These are phyloP conservation scores for Lemur catta DNA, from an alignment of 2,797 vertebrate species.

Conservation along the genomic window DNA sequence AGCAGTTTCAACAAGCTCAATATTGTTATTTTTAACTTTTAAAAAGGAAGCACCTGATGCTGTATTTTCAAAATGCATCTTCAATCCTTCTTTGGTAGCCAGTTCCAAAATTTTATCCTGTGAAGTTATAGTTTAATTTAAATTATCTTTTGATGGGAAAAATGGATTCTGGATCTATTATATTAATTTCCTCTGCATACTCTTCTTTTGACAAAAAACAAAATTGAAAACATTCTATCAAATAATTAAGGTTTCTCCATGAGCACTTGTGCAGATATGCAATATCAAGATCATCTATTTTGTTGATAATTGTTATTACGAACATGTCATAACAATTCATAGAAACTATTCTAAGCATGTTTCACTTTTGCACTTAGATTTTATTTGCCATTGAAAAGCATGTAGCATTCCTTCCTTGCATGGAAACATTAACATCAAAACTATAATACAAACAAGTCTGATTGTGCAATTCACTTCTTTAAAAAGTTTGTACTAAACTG, in stretches of 20 bases:
- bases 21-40: slow-evolving; percentile 10
- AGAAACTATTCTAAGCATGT: background rate
- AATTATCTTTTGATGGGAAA: background rate
- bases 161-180: background rate
- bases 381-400: background rate
- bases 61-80: background rate
- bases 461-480: background rate
- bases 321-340: background rate
- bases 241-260: background rate
- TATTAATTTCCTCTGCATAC: background rate
- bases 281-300: background rate
- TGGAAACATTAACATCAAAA: background rate
- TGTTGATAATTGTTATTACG: background rate
- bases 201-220: background rate
- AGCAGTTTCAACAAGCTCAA: background rate
- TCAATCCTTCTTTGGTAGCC: background rate
- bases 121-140: background rate
- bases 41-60: background rate
- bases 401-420: background rate
- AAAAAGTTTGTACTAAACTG: background rate
- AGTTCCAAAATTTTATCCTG: background rate
- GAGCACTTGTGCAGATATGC: background rate
- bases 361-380: background rate
- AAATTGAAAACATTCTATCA: background rate
- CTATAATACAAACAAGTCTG: background rate